A percentile compares a stretch with the other conserved stretches of the same genome.
Evolutionary conservation across 2,113 vertebrate genomes (phyloP).

Genomic region (Epinephelus moara): DNA sequence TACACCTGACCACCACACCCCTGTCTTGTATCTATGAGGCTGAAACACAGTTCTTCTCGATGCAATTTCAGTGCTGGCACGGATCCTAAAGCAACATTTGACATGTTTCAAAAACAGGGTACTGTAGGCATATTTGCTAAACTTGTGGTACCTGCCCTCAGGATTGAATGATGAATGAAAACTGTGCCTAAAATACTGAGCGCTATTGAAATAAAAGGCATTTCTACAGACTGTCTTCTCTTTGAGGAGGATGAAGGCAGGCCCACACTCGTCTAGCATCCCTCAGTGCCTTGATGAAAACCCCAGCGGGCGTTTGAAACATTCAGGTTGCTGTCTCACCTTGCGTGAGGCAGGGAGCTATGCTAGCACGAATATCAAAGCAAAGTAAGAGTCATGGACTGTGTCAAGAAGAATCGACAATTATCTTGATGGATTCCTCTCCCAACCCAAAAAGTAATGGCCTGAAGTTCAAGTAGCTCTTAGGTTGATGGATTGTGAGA

Average conservation of each 20-base stretch:
- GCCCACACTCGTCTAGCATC: constrained; percentile 74
- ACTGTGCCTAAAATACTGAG: constrained; percentile 23
- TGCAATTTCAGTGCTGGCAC: constrained; percentile 4
- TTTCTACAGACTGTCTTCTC: constrained; percentile 36
- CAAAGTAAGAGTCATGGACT: constrained; percentile 32
- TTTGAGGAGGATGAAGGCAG: constrained; percentile 63
- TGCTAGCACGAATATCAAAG: constrained; percentile 53
- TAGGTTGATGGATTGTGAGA: constrained; percentile 61
- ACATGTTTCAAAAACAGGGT: neutral
- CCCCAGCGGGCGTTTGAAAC: constrained; percentile 56
- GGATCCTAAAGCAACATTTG: constrained; percentile 14
- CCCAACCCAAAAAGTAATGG: constrained; percentile 16
- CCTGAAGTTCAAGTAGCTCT: constrained; percentile 51
- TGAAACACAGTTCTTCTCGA: constrained; percentile 10
- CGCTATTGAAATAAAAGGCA: constrained; percentile 45
- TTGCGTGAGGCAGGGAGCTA: constrained; percentile 31
- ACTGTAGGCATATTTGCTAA: neutral
- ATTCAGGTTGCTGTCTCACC: constrained; percentile 44
- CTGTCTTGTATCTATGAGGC: constrained; percentile 11
- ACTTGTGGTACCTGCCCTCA: neutral
- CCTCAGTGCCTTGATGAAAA: constrained; percentile 56
- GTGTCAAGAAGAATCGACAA: constrained; percentile 36
- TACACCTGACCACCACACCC: constrained; percentile 47
- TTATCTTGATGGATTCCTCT: constrained; percentile 45
- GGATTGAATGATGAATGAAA: constrained; percentile 35